Base-by-base conservation (phyloP, 2,888 invertebrate species). In the Cephus spinipes region DNA sequence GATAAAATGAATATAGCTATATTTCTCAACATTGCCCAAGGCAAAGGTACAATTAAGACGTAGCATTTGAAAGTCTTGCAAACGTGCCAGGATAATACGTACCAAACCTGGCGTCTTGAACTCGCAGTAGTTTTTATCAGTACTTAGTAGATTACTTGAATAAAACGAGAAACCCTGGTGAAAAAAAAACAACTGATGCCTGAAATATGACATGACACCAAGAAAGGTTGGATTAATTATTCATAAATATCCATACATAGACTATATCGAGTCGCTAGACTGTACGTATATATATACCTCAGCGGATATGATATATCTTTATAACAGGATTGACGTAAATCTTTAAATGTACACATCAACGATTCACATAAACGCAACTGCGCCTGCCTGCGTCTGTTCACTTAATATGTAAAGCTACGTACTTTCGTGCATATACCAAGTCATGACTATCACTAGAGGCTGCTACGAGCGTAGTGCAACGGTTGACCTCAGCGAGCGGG, bases 401-500 rank as follows among this genome's bases (percentile, higher is more conserved):
- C 12, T 33, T 31, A 71, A 71, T 30, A 71, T 71, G 12, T 33
- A 31, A 31, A 33, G 71, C 31, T 71, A 71, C 71, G 30, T 71
- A 32, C 55, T 23, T 55, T 55, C 23, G 23, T 55, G 55, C 55
- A 55, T 55, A 55, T 23, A 23, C 9, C 55, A 55, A 55, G 55
- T 23, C 32, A 33, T 33, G 71, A 32, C 71, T 71, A 71, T 71
- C 31, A 71, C 71, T 71, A 71, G 31, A 31, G 31, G 23, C 23
- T 55, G 55, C 32, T 71, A 82, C 78, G 82, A 83, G 85, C 82
- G 84, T 83, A 86, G 88, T 87, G 87, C 86, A 88, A 85, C 83
- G 88, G 86, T 89, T 89, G 89, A 89, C 89, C 89, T 85, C 89
- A 86, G 81, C 85, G 80, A 83, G 85, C 86, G 88, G 87, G 89